Evolutionary conservation across 2,797 vertebrate genomes (phyloP), one percentile per base, ranked within the genome.

Genomic region (Monodelphis domestica): DNA sequence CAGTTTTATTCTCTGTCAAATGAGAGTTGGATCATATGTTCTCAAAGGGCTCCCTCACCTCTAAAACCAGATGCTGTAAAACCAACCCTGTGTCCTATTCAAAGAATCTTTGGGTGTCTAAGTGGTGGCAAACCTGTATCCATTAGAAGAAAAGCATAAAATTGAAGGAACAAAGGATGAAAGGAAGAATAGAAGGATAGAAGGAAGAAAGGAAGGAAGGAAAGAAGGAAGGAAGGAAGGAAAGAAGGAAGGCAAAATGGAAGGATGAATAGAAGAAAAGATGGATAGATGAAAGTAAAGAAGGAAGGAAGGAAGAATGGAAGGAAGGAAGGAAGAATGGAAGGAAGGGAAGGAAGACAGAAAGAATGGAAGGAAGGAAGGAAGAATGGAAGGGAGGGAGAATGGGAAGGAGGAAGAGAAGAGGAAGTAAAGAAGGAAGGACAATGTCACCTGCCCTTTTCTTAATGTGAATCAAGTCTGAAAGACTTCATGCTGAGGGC

Each of bases 101-200:
- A 56, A 5, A 92, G 2, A 91, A 38, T 33, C 70, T 95, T 93
- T 90, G n/a, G 93, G 54, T 84, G 87, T 94, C 92, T 87, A 90
- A 96, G 96, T 96, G 55, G 53, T 55, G 95, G 78, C 87, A 94
- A 91, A 94, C 97, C 92, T 96, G 96, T 96, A 92, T 96, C 95
- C 95, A 93, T 84, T 53, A 14, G 88, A 96, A 94, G 88, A 91
- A n/a, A 24, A 90, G 53, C 70, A 90, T 12, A 0, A 54, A 38
- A 56, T 95, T 95, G 1, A 91, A 21, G 90, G 97, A 96, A 94
- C 1, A 54, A 92, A 29, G 63, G 30, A 78, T 11, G 63, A 45
- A 78, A 7, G 5, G 5, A 63, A 5, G 29, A 45, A 45, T 15
- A 17, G 45, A 78, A 17, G 17, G 45, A 45, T 5, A 53, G 11